Percentiles rank a stretch among this genome's conserved stretches.
phyloP scores from a whole-genome alignment of 92 coral and sea anemone genomes.

The Pocillopora grandis region DNA sequence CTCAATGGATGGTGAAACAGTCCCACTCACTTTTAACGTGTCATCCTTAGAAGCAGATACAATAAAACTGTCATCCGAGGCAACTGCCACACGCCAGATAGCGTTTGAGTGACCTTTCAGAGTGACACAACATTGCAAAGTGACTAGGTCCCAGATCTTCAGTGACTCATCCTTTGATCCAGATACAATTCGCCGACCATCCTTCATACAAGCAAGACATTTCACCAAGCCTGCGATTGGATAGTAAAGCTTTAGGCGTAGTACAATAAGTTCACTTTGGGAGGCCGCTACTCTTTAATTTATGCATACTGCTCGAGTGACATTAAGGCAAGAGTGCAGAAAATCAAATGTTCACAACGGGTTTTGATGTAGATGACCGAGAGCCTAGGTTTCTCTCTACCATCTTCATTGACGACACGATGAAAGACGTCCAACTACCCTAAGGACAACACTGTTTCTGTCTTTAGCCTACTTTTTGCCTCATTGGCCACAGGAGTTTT shows the following conservation, averaged over 20 bases:
- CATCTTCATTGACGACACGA: no score
- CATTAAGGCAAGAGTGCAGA: no score
- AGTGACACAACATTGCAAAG: slow-evolving; percentile 64
- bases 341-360: no score
- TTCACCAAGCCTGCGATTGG: slow-evolving; percentile 64
- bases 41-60: slow-evolving; percentile 89
- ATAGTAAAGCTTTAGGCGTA: background rate
- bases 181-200: slow-evolving; percentile 78
- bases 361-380: no score
- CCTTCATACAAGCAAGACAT: slow-evolving; percentile 71
- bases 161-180: slow-evolving; percentile 76
- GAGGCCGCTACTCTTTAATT: no score
- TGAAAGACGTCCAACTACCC: no score
- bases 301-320: no score
- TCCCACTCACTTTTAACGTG: slow-evolving; percentile 53
- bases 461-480: no score
- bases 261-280: background rate
- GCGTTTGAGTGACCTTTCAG: slow-evolving; percentile 78
- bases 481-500: no score
- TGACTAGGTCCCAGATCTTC: slow-evolving; percentile 76
- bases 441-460: no score
- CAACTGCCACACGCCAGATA: slow-evolving; percentile 75
- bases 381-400: no score
- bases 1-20: no score
- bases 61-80: slow-evolving; percentile 66